These are phyloP conservation scores for Sebastes fasciatus DNA, from an alignment of 2,113 vertebrate genomes.

Conservation along the genomic window DNA sequence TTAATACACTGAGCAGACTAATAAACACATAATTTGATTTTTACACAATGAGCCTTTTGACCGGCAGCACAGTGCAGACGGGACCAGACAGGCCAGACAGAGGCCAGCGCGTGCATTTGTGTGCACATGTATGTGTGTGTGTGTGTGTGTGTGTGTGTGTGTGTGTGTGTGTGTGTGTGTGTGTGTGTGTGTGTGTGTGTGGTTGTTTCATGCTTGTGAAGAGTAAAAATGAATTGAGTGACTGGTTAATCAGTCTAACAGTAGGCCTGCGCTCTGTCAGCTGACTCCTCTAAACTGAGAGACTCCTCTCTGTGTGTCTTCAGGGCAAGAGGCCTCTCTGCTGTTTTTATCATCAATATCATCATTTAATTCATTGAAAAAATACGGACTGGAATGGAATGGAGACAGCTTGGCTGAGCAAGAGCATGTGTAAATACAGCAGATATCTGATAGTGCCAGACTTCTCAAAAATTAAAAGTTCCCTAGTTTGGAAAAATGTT, in stretches of 20 bases:
- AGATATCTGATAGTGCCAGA: neutral
- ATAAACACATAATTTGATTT: conserved; percentile 72
- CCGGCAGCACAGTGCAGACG: conserved; percentile 15
- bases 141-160: conserved; percentile 35
- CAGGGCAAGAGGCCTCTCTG: conserved; percentile 26
- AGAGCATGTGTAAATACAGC: neutral
- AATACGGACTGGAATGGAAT: neutral
- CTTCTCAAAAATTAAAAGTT: neutral
- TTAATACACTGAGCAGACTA: conserved; percentile 63
- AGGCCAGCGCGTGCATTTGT: conserved; percentile 23
- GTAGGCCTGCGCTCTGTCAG: conserved; percentile 72
- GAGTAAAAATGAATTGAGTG: conserved; percentile 38
- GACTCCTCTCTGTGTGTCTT: conserved; percentile 53
- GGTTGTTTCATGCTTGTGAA: conserved; percentile 27
- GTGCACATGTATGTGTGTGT: neutral
- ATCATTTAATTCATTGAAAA: conserved; percentile 30
- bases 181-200: conserved; percentile 27
- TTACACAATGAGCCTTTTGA: conserved; percentile 76
- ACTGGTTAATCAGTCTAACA: conserved; percentile 72
- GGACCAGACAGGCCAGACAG: conserved; percentile 30
- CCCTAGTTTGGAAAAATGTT: too few relatives aligned
- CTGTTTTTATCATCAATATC: conserved; percentile 32
- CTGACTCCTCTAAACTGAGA: conserved; percentile 68
- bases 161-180: conserved; percentile 1
- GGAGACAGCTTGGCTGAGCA: conserved; percentile 15